These are phyloP conservation scores for Neoascia interrupta DNA, from an alignment of 2,888 invertebrate species.

Conservation along the genomic window DNA sequence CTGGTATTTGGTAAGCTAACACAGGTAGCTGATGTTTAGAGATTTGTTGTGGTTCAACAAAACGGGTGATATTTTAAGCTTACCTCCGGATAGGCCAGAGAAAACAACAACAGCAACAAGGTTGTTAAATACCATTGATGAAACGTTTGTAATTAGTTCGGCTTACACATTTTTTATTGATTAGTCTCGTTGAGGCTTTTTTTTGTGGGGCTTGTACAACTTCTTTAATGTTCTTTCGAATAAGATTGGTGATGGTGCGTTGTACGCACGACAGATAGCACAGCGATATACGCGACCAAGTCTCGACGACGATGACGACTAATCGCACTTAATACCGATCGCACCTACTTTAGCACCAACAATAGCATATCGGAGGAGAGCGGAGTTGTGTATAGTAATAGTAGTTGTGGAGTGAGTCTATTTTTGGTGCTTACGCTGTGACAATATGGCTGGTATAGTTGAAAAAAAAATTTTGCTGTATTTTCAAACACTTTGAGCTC, in stretches of 20 bases:
- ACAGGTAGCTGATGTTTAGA: conserved; percentile 66
- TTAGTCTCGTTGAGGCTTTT: conserved; percentile 27
- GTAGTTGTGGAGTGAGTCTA: conserved; percentile 14
- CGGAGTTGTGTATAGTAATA: too few species aligned
- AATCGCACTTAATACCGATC: conserved; percentile 38
- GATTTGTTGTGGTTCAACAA: conserved; percentile 67
- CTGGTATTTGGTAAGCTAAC: conserved; percentile 54
- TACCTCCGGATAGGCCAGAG: background rate
- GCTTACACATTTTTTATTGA: conserved; percentile 40
- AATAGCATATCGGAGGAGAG: conserved; percentile 6
- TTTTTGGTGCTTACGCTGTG: conserved; percentile 11
- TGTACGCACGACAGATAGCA: background rate
- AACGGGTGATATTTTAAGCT: conserved; percentile 66
- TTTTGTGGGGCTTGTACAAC: background rate
- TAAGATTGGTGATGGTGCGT: background rate
- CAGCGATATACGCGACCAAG: background rate
- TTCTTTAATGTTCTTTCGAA: background rate
- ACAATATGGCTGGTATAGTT: background rate
- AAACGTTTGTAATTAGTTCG: conserved; percentile 57
- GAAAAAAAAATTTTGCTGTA: conserved; percentile 1
- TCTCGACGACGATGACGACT: conserved; percentile 2
- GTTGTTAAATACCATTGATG: conserved; percentile 52
- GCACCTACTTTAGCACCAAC: conserved; percentile 26
- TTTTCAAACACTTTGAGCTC: background rate
- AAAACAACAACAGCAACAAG: conserved; percentile 20